These are phyloP conservation scores for Mellivora capensis DNA, from an alignment of 2,113 vertebrate genomes.

Conservation along the genomic window DNA sequence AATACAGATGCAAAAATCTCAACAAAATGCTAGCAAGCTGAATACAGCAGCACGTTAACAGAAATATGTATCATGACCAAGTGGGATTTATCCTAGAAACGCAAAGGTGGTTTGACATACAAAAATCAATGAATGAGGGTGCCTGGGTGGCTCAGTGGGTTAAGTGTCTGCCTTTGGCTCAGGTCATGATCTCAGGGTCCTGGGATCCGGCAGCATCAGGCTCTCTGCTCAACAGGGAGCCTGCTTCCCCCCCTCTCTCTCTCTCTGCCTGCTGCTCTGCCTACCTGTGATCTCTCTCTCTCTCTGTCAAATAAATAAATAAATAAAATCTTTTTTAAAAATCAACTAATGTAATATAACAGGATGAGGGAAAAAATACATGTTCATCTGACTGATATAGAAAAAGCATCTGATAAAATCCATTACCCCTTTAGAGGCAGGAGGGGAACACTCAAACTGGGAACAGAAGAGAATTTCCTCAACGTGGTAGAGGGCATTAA, in stretches of 20 bases:
- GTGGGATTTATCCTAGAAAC: neutral
- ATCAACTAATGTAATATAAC: neutral
- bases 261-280: too few relatives aligned
- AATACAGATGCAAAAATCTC: neutral
- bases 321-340: neutral
- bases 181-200: too few relatives aligned
- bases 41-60: neutral
- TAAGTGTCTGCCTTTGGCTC: too few relatives aligned
- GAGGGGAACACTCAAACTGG: neutral
- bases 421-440: neutral
- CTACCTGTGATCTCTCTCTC: too few relatives aligned
- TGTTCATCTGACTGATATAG: neutral
- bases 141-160: too few relatives aligned
- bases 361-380: neutral
- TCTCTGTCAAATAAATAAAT: too few relatives aligned
- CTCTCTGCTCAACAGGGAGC: too few relatives aligned
- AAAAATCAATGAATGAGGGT: neutral
- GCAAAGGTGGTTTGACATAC: neutral
- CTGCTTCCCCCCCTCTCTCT: too few relatives aligned
- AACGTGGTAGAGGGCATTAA: neutral
- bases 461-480: neutral
- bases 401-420: neutral
- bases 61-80: neutral
- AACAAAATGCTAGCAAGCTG: constrained; percentile 6
- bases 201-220: too few relatives aligned